phyloP scores from a whole-genome alignment of 2,888 invertebrate genomes.

The Andrena chrysosceles region DNA sequence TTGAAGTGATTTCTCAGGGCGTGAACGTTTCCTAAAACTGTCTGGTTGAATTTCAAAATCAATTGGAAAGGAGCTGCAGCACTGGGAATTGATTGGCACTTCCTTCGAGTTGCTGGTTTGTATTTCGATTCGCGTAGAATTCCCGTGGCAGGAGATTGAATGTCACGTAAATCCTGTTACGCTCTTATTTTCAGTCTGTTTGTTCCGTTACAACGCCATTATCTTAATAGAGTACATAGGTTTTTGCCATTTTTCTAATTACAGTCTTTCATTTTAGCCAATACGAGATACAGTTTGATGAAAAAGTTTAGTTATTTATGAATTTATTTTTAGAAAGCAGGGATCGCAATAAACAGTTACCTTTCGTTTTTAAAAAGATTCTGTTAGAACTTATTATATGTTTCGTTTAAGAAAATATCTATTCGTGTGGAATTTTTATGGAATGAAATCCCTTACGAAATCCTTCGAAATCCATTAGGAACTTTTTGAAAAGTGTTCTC shows the following conservation, averaged over 20 bases:
- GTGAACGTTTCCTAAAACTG: not conserved
- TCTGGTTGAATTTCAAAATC: constrained; percentile 6
- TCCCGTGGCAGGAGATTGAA: constrained; percentile 1
- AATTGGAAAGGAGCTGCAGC: constrained; percentile 4
- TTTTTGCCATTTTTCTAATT: not conserved
- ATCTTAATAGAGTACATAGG: not conserved
- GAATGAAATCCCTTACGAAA: too few species aligned
- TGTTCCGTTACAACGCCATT: not conserved
- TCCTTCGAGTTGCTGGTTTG: not conserved
- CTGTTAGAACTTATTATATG: too few species aligned
- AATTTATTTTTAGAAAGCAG: not conserved
- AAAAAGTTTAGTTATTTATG: constrained; percentile 9
- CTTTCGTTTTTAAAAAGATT: too few species aligned
- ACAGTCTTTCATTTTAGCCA: not conserved
- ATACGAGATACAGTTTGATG: not conserved
- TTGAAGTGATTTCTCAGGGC: constrained; percentile 32
- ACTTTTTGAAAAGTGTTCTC: too few species aligned
- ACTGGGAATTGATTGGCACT: not conserved
- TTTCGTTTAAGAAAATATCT: too few species aligned
- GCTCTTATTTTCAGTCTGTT: not conserved
- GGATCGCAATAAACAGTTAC: not conserved
- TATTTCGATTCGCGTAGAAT: not conserved
- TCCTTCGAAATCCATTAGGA: too few species aligned
- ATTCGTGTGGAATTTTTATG: too few species aligned
- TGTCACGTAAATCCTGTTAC: not conserved